Percentiles rank a stretch among this genome's conserved stretches.
phyloP scores from a whole-genome alignment of 2,797 vertebrate genomes.

The Sebastes glaucus region DNA sequence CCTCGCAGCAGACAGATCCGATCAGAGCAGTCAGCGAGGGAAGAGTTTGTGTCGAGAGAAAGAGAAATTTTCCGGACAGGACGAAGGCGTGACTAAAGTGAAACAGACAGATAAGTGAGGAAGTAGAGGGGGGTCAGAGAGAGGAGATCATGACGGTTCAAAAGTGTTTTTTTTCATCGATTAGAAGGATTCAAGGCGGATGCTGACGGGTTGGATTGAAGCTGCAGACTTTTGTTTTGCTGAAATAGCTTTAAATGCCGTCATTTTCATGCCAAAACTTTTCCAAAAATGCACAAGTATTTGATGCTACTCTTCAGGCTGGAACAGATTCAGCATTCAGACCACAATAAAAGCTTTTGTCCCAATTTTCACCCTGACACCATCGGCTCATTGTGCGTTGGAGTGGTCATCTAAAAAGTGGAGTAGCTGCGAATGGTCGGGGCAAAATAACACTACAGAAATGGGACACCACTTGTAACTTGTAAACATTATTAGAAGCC shows the following conservation, averaged over 20 bases:
- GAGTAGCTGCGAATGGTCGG: neutral
- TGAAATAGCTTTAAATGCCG: neutral
- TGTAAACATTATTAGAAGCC: neutral
- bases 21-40: conserved; percentile 35
- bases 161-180: conserved; percentile 9
- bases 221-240: neutral
- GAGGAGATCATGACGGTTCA: neutral
- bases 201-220: neutral
- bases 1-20: conserved; percentile 41
- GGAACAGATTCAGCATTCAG: neutral
- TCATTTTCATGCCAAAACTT: neutral
- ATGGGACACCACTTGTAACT: neutral
- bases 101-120: conserved; percentile 12
- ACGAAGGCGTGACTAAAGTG: conserved; percentile 7
- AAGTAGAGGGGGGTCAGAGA: neutral
- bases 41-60: conserved; percentile 20
- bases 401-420: neutral
- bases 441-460: neutral
- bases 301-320: neutral
- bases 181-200: neutral
- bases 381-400: neutral
- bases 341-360: neutral
- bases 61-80: neutral
- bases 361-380: neutral
- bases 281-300: neutral